phyloP scores from a whole-genome alignment of 2,113 vertebrate species.

The Carassius carassius region DNA sequence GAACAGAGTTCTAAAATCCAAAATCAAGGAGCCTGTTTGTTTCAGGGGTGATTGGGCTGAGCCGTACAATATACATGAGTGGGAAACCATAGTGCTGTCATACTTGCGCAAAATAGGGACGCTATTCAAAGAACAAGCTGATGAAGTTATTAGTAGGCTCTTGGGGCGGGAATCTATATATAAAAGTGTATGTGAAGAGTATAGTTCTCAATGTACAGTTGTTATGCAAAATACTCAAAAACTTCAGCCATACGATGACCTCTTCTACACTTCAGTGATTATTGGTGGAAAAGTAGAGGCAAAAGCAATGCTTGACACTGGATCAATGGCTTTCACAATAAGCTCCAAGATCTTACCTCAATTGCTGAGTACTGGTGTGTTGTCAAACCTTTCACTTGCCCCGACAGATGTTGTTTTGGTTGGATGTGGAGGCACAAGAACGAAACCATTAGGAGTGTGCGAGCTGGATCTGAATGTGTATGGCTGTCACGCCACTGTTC shows the following conservation, averaged over 20 bases:
- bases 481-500: slow-evolving; percentile 16
- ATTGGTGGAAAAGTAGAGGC: neutral
- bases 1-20: slow-evolving; percentile 37
- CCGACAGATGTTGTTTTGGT: slow-evolving; percentile 11
- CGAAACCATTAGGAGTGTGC: neutral
- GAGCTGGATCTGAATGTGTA: slow-evolving; percentile 5
- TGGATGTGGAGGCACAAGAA: slow-evolving; percentile 14
- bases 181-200: neutral
- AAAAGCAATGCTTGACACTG: neutral
- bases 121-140: slow-evolving; percentile 6
- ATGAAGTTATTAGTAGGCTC: slow-evolving; percentile 43
- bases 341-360: neutral
- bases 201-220: slow-evolving; percentile 1
- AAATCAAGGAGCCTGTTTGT: slow-evolving; percentile 30
- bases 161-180: slow-evolving; percentile 26
- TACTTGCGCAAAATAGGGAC: slow-evolving; percentile 30
- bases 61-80: slow-evolving; percentile 38
- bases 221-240: slow-evolving; percentile 3
- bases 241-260: slow-evolving; percentile 1
- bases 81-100: slow-evolving; percentile 10
- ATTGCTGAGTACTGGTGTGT: neutral
- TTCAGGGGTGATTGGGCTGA: slow-evolving; percentile 35
- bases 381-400: neutral
- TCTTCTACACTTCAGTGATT: slow-evolving; percentile 14
- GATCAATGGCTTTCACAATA: neutral